Percentiles rank a stretch among this genome's conserved stretches.
Conservation (phyloP, 1,140 invertebrate species). For the Megalonaias nervosa region DNA sequence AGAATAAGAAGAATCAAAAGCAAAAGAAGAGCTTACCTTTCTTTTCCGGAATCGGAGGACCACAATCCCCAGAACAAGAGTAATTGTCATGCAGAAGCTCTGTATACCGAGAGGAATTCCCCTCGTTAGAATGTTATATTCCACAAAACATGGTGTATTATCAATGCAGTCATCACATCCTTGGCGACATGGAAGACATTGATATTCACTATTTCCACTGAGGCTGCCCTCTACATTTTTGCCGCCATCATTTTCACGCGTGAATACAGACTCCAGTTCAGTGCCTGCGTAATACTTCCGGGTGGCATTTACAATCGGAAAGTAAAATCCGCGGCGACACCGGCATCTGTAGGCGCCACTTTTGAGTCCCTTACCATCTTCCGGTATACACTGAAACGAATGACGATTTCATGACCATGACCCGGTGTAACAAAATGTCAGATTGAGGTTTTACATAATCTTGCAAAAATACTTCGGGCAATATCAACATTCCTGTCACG, state of each 20-base stretch:
- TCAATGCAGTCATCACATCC: constrained; percentile 75
- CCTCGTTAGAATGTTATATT: constrained; percentile 77
- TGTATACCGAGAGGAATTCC: constrained; percentile 81
- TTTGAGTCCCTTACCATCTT: constrained; percentile 49
- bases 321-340: constrained; percentile 61
- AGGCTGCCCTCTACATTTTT: constrained; percentile 6
- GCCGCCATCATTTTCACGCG: constrained; percentile 1
- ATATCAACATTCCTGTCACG: background rate
- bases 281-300: constrained; percentile 60
- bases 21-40: constrained; percentile 76
- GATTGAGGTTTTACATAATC: background rate
- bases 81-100: constrained; percentile 81
- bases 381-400: constrained; percentile 60
- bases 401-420: constrained; percentile 9
- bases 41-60: constrained; percentile 84
- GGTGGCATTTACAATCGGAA: constrained; percentile 42
- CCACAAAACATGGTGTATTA: constrained; percentile 74
- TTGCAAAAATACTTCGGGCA: background rate
- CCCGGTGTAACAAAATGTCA: background rate
- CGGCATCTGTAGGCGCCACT: constrained; percentile 63
- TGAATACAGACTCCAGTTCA: constrained; percentile 57
- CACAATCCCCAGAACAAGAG: constrained; percentile 79
- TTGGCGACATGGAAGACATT: constrained; percentile 76
- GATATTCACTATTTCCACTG: constrained; percentile 64
- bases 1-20: background rate